Percentiles rank a stretch among this genome's conserved stretches.
phyloP scores from a whole-genome alignment of 2,797 vertebrate genomes.

The Acanthiza pusilla region DNA sequence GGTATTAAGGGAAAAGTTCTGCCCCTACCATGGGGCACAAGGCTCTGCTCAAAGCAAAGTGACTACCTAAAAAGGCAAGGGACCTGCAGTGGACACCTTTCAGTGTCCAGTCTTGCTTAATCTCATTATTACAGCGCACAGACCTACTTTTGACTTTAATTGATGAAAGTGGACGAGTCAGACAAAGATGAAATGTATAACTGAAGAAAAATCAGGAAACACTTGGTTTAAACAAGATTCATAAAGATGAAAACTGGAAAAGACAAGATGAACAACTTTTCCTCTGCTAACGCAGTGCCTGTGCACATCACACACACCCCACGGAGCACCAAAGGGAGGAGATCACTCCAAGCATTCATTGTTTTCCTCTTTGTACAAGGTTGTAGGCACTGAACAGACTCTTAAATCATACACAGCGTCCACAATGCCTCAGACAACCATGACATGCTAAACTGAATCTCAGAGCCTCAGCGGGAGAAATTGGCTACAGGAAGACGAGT shows the following conservation, averaged over 20 bases:
- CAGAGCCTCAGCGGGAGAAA: not conserved
- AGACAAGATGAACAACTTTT: not conserved
- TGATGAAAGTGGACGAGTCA: not conserved
- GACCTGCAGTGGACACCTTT: not conserved
- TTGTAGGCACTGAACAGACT: constrained; percentile 51
- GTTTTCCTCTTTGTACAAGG: not conserved
- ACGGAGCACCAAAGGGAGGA: not conserved
- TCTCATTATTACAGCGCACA: not conserved
- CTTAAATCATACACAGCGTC: constrained; percentile 15
- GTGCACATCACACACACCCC: not conserved
- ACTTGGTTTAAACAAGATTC: not conserved
- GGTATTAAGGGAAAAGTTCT: not conserved
- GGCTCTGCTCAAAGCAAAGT: not conserved
- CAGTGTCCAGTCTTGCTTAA: not conserved
- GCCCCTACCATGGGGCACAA: not conserved
- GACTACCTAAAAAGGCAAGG: not conserved
- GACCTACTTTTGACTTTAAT: not conserved
- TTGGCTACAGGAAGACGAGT: not conserved
- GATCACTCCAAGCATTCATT: not conserved
- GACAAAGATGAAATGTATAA: not conserved
- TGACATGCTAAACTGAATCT: constrained; percentile 32
- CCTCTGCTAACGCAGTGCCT: fast-evolving
- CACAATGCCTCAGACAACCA: constrained; percentile 31
- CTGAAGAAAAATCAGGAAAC: not conserved
- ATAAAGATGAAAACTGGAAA: not conserved